Evolutionary conservation across 2,113 vertebrate species (phyloP), one percentile per base, ranked within the genome.

Genomic region (Sminthopsis crassicaudata): DNA sequence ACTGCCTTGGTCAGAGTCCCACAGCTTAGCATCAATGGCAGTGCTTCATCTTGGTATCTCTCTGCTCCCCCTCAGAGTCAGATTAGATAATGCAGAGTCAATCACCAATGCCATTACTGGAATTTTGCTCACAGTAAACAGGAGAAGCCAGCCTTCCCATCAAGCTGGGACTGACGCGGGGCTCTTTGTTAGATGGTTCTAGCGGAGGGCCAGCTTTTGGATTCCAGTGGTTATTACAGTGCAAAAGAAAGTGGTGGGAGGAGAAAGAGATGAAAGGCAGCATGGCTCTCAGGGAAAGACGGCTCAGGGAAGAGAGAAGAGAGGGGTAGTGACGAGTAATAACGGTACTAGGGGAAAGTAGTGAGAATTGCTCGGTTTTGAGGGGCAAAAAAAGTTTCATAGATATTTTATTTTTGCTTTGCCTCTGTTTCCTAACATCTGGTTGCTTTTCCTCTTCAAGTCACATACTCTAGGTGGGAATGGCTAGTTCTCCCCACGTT

Each of bases 41-140:
- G 60, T 97, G 96, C 92, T 96, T 95, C 53, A 94, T 55, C 26
- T 55, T 96, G 36, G 19, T 46, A 23, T 94, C 91, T 94, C 92
- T 97, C 95, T 94, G 93, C 90, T 94, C 36, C 19, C 92, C 94
- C 93, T 91, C 48, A 93, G 95, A 94, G 76, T 92, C 76, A 97
- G 46, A 93, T 46, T 51, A n/a, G 57, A 95, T 84, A 42, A 92
- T 93, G 23, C 42, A 91, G 91, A 93, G 94, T 92, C 19, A 42
- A 91, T 95, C 46, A 92, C 22, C 8, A 91, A 94, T 95, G 92
- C 91, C 76, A 46, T 92, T 95, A 22, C 23, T 93, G 54, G n/a
- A 96, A 95, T 92, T 95, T 91, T 92, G 52, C 60, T 93, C 67
- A 22, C 46, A 84, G 92, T 90, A 91, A 95, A 92, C 23, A 91